These are phyloP conservation scores for Drosophila sulfurigaster DNA, from an alignment of 1,140 invertebrate genomes.

Conservation along the genomic window DNA sequence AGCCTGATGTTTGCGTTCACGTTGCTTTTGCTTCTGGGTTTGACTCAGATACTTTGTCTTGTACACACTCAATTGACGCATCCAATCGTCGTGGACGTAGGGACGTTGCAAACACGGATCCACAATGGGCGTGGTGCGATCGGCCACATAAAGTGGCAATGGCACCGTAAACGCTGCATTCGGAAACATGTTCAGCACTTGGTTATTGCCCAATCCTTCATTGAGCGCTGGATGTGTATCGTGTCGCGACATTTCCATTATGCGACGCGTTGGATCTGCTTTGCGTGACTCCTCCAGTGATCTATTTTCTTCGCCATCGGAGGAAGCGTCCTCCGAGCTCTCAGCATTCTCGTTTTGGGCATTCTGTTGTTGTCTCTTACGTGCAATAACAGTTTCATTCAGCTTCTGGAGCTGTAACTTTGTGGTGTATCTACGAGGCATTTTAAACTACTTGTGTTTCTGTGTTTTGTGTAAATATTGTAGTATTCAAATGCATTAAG, in stretches of 20 bases:
- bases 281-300: not conserved
- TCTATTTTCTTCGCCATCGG: not conserved
- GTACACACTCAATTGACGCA: not conserved
- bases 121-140: constrained; percentile 43
- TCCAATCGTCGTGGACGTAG: constrained; percentile 34
- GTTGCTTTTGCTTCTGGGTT: constrained; percentile 29
- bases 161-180: constrained; percentile 37
- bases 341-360: not conserved
- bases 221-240: constrained; percentile 25
- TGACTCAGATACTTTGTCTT: constrained; percentile 1
- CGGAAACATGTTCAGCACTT: constrained; percentile 40
- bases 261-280: not conserved
- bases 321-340: not conserved
- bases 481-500: not conserved
- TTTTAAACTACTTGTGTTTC: constrained; percentile 12
- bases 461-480: not conserved
- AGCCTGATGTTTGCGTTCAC: constrained; percentile 39
- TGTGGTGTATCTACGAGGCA: constrained; percentile 50
- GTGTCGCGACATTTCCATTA: constrained; percentile 41
- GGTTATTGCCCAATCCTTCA: constrained; percentile 19
- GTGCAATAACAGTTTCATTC: not conserved
- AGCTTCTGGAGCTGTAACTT: constrained; percentile 21
- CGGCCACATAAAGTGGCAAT: constrained; percentile 51
- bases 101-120: constrained; percentile 48
- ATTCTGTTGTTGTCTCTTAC: not conserved